Evolutionary conservation across 2,888 invertebrate species (phyloP).

Genomic region (Graphium colonna): DNA sequence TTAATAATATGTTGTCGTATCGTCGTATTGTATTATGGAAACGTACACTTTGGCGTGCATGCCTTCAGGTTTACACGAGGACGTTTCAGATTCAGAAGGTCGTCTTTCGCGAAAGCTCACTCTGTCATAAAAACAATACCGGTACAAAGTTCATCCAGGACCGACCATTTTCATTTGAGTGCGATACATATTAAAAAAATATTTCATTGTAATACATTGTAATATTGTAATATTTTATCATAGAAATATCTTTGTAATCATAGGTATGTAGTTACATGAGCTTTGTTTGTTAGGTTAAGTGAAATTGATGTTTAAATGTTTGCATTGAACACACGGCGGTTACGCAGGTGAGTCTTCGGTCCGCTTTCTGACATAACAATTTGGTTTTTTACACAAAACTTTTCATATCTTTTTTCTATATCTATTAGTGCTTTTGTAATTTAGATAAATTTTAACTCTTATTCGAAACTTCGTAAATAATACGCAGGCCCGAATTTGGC

Average conservation of each 20-base stretch:
- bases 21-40: conserved; percentile 40
- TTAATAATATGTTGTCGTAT: not conserved
- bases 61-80: conserved; percentile 41
- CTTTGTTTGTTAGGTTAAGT: conserved; percentile 35
- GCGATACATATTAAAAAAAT: too few species aligned
- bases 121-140: conserved; percentile 27
- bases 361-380: not conserved
- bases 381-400: not conserved
- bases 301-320: conserved; percentile 65
- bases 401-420: too few species aligned
- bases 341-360: conserved; percentile 54
- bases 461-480: too few species aligned
- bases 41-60: conserved; percentile 48
- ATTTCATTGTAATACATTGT: conserved; percentile 41
- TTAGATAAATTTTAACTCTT: too few species aligned
- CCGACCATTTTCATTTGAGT: not conserved
- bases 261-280: not conserved
- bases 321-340: conserved; percentile 58
- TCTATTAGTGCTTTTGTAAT: too few species aligned
- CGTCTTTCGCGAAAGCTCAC: conserved; percentile 49
- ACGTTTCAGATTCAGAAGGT: conserved; percentile 44
- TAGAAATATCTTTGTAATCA: not conserved
- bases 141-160: conserved; percentile 1
- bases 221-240: too few species aligned
- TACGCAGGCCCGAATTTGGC: too few species aligned